Percentiles rank a stretch among this genome's conserved stretches.
These are phyloP conservation scores for Drosophila eohydei DNA, from an alignment of 2,888 invertebrate genomes.

Conservation along the genomic window DNA sequence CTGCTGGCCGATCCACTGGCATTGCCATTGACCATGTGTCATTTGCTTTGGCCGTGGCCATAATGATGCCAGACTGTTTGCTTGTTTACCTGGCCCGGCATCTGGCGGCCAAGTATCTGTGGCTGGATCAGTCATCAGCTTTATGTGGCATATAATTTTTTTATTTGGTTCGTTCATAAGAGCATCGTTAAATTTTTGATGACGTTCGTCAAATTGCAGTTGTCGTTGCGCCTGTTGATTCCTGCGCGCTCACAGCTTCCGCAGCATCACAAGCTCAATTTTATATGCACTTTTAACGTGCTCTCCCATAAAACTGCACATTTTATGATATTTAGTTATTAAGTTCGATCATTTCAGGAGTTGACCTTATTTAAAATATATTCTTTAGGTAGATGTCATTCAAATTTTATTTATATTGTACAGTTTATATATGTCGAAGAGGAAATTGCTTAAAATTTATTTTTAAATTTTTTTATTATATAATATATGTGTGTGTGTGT, in stretches of 20 bases:
- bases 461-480: too few relatives aligned
- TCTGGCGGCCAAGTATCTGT: conserved; percentile 26
- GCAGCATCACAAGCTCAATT: conserved; percentile 34
- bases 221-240: conserved; percentile 21
- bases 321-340: conserved; percentile 57
- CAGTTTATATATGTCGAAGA: too few relatives aligned
- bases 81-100: conserved; percentile 51
- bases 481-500: too few relatives aligned
- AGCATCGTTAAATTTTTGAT: conserved; percentile 82
- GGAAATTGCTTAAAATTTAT: too few relatives aligned
- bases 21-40: conserved; percentile 56
- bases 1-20: conserved; percentile 16
- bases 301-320: conserved; percentile 54
- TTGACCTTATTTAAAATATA: conserved; percentile 36
- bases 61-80: conserved; percentile 35
- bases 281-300: conserved; percentile 34
- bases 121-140: conserved; percentile 77
- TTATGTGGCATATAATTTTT: conserved; percentile 82
- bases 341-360: conserved; percentile 20
- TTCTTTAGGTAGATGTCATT: neutral
- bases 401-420: too few relatives aligned
- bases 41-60: conserved; percentile 43
- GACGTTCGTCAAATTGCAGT: conserved; percentile 80
- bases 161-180: conserved; percentile 76
- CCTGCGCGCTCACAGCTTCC: conserved; percentile 22